Conservation (phyloP, 1,140 invertebrate genomes). For the Rhopalosiphum maidis region DNA sequence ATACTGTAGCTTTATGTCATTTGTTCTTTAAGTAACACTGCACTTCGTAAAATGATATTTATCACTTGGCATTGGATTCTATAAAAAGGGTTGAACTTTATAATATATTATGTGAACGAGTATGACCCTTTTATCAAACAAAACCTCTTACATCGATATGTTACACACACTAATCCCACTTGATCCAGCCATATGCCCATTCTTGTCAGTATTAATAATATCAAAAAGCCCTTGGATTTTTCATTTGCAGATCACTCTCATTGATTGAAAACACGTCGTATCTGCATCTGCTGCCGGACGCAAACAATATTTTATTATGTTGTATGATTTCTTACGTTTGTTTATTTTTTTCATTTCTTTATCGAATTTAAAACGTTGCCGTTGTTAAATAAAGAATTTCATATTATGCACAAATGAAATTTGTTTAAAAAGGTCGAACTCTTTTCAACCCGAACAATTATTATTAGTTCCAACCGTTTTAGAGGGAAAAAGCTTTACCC, state of each 20-base stretch:
- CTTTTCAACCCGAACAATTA: constrained; percentile 11
- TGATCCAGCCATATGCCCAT: not conserved
- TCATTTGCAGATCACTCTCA: constrained; percentile 33
- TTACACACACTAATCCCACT: not conserved
- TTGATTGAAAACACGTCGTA: constrained; percentile 19
- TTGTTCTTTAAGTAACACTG: constrained; percentile 16
- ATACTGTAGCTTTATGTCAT: not conserved
- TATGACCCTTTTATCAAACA: constrained; percentile 17
- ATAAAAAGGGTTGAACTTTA: constrained; percentile 19
- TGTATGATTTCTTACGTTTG: not conserved
- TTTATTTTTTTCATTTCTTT: not conserved
- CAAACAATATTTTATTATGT: not conserved
- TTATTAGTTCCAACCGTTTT: not conserved
- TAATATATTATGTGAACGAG: not conserved
- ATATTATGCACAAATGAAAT: not conserved
- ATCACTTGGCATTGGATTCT: not conserved
- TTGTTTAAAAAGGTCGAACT: not conserved
- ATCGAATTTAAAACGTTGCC: not conserved
- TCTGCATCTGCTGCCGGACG: not conserved
- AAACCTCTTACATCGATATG: constrained; percentile 21
- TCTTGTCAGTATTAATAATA: constrained; percentile 14
- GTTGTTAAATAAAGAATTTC: not conserved
- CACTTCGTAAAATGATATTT: not conserved
- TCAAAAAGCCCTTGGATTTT: constrained; percentile 17
- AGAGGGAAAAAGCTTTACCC: not conserved